phyloP scores from a whole-genome alignment of 1,140 invertebrate genomes.

The Drosophila watanabei region DNA sequence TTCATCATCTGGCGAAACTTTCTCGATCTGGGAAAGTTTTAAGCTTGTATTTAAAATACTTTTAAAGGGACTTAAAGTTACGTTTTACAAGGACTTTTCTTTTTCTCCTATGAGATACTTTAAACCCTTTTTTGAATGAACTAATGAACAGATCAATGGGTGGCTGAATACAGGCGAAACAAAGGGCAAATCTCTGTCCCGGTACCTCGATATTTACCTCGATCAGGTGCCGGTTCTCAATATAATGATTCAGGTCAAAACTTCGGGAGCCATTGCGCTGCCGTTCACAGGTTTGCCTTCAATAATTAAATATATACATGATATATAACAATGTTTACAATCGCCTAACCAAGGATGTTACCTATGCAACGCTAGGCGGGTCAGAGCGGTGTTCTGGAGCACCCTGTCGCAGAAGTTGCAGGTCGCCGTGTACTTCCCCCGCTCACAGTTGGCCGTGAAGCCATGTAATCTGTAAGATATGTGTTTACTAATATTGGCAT shows the following conservation, averaged over 20 bases:
- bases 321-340: constrained; percentile 5
- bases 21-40: constrained; percentile 13
- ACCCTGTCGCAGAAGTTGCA: constrained; percentile 35
- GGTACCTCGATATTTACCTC: constrained; percentile 11
- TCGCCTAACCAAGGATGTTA: constrained; percentile 13
- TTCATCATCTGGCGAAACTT: constrained; percentile 9
- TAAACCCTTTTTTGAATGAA: too few relatives aligned
- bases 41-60: not conserved
- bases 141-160: not conserved
- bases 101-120: too few relatives aligned
- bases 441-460: constrained; percentile 25
- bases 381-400: constrained; percentile 40
- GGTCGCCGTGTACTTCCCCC: constrained; percentile 41
- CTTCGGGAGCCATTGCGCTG: not conserved
- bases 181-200: too few relatives aligned
- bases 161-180: too few relatives aligned
- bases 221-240: not conserved
- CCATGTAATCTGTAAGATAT: constrained; percentile 20
- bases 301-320: not conserved
- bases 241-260: too few relatives aligned
- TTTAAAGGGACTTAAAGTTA: not conserved
- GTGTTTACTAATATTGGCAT: not conserved
- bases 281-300: constrained; percentile 37
- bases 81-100: not conserved
- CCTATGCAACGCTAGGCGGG: constrained; percentile 43